Conservation (phyloP, 1,140 invertebrate genomes). For the Neodiprion lecontei region DNA sequence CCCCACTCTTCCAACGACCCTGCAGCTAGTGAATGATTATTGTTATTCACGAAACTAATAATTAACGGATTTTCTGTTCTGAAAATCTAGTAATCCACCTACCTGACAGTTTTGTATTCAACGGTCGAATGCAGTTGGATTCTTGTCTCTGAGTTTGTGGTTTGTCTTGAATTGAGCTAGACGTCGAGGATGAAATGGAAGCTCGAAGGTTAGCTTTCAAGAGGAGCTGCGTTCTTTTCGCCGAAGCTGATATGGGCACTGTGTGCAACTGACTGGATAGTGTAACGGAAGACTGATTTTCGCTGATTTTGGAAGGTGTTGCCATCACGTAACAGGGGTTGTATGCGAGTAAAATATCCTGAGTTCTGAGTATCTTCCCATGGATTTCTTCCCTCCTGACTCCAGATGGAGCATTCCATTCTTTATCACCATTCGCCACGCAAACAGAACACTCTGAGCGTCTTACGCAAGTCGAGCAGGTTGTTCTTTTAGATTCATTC, state of each 20-base stretch:
- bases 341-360: conserved; percentile 39
- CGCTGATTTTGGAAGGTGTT: background rate
- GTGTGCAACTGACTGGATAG: background rate
- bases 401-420: too few species aligned
- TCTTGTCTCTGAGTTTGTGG: too few species aligned
- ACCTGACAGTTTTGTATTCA: too few species aligned
- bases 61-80: too few species aligned
- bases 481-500: conserved; percentile 20
- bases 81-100: too few species aligned
- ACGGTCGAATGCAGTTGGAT: too few species aligned
- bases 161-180: background rate
- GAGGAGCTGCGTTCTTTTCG: background rate
- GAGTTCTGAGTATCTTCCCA: conserved; percentile 26
- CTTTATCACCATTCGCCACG: background rate
- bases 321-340: conserved; percentile 32
- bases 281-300: background rate
- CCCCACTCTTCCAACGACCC: background rate
- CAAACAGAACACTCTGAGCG: conserved; percentile 29
- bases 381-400: background rate
- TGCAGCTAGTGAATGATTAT: background rate
- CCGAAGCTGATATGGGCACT: too few species aligned
- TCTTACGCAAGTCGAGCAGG: conserved; percentile 29
- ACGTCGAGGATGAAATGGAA: background rate
- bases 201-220: background rate
- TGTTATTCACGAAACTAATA: too few species aligned